Base-by-base conservation (phyloP, 2,888 invertebrate species). In the Pseudanteris insignis region DNA sequence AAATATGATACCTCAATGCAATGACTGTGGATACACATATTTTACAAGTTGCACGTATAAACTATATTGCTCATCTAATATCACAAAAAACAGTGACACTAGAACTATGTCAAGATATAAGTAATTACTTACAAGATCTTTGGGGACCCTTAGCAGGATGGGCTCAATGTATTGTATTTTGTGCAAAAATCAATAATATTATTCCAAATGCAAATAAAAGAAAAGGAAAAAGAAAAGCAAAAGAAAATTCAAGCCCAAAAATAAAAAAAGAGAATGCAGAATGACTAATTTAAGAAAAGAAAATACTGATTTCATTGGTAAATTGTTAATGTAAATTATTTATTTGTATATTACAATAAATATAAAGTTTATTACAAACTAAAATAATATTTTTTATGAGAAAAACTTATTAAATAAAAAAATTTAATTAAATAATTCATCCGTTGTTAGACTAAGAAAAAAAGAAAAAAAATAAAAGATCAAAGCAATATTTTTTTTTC, bases 11-110 rank as follows among this genome's bases (percentile, higher is more conserved):
- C 76, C 80, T 92, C 38, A 87, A 90, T 69, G 89, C 96, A 0
- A 87, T 99, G 44, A 98, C 98, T 1, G 91, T 98, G 0, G 98
- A 99, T 80, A 96, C 96, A 0, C 98, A 99, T 75, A 92, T 99
- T 13, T 93, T 90, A 80, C 92, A 96, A 82, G 89, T 98, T 66
- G 95, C 95, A 0, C 85, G 88, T 10, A 83, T 87, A 53, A 85
- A 88, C 69, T 96, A 96, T 74, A 81, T 93, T 65, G 92, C 92
- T 0, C 88, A 90, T 72, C 81, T 95, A 37, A 81, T 83, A 28
- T 85, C 85, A 21, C 85, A 87, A 61, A 94, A 94, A 77, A 87
- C 86, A 29, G 86, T 96, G 1, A 94, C 92, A 0, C 88, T 89
- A 11, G 89, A 88, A 78, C 85, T 92, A 68, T 95, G 96, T 78